Conservation (phyloP, 2,113 vertebrate genomes). For the Gasterosteus nipponicus region DNA sequence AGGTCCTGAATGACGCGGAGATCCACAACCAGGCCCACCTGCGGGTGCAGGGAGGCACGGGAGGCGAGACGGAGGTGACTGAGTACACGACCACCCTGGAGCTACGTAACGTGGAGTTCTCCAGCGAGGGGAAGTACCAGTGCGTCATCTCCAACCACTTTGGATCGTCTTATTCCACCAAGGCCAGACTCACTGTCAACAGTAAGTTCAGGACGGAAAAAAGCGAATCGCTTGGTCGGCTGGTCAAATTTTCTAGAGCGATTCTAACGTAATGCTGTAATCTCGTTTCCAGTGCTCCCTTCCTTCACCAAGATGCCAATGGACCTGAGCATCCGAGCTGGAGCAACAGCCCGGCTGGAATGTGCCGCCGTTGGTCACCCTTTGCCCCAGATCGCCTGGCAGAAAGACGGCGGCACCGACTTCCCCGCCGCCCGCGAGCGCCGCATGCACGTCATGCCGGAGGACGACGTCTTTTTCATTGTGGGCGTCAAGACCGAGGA, state of each 20-base stretch:
- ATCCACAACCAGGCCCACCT: slow-evolving; percentile 95
- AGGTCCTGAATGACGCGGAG: slow-evolving; percentile 88
- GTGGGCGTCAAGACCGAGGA: slow-evolving; percentile 94
- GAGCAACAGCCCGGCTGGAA: slow-evolving; percentile 91
- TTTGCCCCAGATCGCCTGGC: slow-evolving; percentile 95
- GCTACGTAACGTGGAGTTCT: slow-evolving; percentile 89
- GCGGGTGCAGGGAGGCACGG: slow-evolving; percentile 81
- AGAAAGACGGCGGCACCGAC: slow-evolving; percentile 96
- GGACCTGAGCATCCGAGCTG: slow-evolving; percentile 92
- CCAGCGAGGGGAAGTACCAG: slow-evolving; percentile 94
- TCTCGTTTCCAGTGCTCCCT: slow-evolving; percentile 86
- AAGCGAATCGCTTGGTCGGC: not conserved
- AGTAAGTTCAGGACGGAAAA: slow-evolving; percentile 81
- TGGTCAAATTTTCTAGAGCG: slow-evolving; percentile 1
- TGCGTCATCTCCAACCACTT: slow-evolving; percentile 99
- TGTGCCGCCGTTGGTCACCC: slow-evolving; percentile 93
- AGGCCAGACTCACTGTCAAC: slow-evolving; percentile 95
- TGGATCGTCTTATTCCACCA: slow-evolving; percentile 94
- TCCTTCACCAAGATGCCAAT: slow-evolving; percentile 95
- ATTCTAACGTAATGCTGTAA: not conserved
- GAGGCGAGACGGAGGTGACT: slow-evolving; percentile 84
- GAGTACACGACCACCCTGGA: slow-evolving; percentile 94
- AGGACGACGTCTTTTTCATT: slow-evolving; percentile 97
- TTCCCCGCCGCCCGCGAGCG: slow-evolving; percentile 95
- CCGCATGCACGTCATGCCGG: slow-evolving; percentile 98